Conservation (phyloP, 2,797 vertebrate genomes). For the Chanos chanos region DNA sequence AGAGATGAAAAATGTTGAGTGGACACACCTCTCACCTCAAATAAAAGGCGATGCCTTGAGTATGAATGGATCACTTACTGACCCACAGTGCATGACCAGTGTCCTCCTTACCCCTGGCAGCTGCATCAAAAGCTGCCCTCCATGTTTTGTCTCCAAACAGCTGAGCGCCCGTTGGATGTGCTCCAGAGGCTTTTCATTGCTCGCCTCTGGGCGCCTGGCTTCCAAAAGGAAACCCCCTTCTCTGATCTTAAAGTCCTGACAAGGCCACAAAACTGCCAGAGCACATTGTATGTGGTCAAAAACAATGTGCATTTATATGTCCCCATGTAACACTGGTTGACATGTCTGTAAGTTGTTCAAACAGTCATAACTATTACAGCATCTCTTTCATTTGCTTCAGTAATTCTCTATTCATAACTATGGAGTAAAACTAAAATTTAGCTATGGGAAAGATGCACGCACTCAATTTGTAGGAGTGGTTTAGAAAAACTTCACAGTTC, state of each 20-base stretch:
- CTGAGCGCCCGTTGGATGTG: conserved; percentile 31
- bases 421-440: too few species aligned
- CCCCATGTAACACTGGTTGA: neutral
- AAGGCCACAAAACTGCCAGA: conserved; percentile 12
- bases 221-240: conserved; percentile 12
- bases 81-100: conserved; percentile 31
- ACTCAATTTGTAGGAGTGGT: too few species aligned
- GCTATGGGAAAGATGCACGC: too few species aligned
- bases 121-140: conserved; percentile 23
- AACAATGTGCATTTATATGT: conserved; percentile 19
- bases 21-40: conserved; percentile 26
- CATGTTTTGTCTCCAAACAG: conserved; percentile 30
- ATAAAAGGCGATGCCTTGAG: conserved; percentile 29
- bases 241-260: conserved; percentile 9
- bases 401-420: too few species aligned
- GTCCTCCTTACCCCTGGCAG: conserved; percentile 20
- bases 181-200: conserved; percentile 24
- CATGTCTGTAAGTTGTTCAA: too few species aligned
- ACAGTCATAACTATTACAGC: neutral
- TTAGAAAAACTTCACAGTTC: too few species aligned
- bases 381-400: neutral
- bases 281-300: conserved; percentile 5
- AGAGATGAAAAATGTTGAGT: conserved; percentile 17
- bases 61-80: conserved; percentile 29
- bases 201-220: conserved; percentile 8